phyloP scores from a whole-genome alignment of 1,140 invertebrate species.

The Heliconius hermathena region DNA sequence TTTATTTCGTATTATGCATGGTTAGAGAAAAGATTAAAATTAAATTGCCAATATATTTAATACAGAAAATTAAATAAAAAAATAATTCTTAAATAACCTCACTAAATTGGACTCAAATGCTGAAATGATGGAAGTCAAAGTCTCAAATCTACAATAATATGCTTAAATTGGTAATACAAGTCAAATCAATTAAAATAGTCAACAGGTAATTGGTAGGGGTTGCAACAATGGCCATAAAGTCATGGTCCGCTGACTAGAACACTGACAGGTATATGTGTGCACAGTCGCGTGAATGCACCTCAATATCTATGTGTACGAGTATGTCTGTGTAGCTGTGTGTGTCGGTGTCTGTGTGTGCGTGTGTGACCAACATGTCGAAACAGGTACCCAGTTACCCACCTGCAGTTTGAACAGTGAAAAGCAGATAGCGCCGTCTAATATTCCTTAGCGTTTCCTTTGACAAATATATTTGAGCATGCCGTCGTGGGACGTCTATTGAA shows the following conservation, averaged over 20 bases:
- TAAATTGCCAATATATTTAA: background rate
- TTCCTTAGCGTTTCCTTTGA: background rate
- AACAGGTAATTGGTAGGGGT: conserved; percentile 56
- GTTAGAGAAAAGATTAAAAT: background rate
- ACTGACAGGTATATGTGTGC: conserved; percentile 60
- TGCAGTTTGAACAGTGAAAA: background rate
- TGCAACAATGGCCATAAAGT: conserved; percentile 61
- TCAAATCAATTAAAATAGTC: conserved; percentile 12
- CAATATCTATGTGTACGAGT: conserved; percentile 1
- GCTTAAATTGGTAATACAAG: background rate
- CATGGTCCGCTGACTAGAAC: conserved; percentile 59
- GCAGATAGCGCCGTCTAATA: background rate
- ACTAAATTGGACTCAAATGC: too few species aligned
- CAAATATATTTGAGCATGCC: background rate
- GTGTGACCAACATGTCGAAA: conserved; percentile 17
- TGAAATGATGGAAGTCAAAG: background rate
- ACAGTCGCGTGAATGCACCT: conserved; percentile 39
- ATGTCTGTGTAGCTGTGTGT: background rate
- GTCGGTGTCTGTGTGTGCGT: background rate
- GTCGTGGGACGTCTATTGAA: background rate
- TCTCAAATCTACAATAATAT: background rate
- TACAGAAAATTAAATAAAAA: too few species aligned
- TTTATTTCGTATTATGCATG: background rate
- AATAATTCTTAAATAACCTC: too few species aligned
- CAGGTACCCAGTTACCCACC: background rate